A percentile compares a stretch with the other conserved stretches of the same genome.
Conservation (phyloP, 2,797 vertebrate genomes). For the Halcyon leucocephala region DNA sequence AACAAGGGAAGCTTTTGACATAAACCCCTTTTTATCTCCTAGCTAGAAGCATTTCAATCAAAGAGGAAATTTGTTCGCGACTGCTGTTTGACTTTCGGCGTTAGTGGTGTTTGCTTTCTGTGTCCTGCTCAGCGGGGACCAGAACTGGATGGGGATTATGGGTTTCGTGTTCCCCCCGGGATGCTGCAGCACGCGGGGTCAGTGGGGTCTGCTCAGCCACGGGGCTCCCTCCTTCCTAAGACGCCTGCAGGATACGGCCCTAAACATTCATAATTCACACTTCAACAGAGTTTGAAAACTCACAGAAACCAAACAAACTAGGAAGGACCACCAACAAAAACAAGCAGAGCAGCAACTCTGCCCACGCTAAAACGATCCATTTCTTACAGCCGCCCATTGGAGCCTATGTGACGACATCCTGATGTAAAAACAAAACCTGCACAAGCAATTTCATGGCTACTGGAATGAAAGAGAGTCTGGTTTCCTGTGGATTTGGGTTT, state of each 20-base stretch:
- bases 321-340: not conserved
- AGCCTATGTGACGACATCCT: not conserved
- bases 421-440: not conserved
- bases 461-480: not conserved
- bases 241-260: not conserved
- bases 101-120: not conserved
- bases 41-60: not conserved
- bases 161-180: not conserved
- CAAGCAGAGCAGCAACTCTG: not conserved
- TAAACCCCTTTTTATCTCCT: constrained; percentile 3
- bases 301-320: not conserved
- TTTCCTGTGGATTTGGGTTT: not conserved
- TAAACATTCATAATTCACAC: not conserved
- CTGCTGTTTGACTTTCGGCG: not conserved
- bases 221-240: not conserved
- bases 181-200: fast-evolving
- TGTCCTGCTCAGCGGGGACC: not conserved
- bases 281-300: not conserved
- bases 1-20: constrained; percentile 35
- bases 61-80: not conserved
- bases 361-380: not conserved
- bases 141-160: not conserved
- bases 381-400: not conserved
- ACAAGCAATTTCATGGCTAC: not conserved
- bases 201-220: not conserved